Evolutionary conservation across 2,797 vertebrate genomes (phyloP), one percentile per base, ranked within the genome.

Genomic region (Acanthurus tractus): DNA sequence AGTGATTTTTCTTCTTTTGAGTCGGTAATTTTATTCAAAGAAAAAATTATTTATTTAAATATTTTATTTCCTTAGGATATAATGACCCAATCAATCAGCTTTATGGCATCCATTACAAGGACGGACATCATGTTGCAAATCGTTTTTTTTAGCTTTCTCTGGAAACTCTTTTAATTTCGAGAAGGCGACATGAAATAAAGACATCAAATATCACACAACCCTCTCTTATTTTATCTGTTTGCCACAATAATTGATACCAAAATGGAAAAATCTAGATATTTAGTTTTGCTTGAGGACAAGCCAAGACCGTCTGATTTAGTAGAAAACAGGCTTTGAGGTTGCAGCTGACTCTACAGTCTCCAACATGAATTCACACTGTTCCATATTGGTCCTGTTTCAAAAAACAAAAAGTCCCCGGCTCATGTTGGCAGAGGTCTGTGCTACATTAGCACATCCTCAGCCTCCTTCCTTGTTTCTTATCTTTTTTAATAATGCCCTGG

Each of bases 231-330:
- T 64, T 79, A 22, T 69, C 66, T 67, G 59, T 11, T 22, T 17
- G 11, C 25, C 57, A 10, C 2, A 78, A 70, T 59, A 72, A 77
- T 18, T 68, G 48, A 61, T 84, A 1, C 38, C 18, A 55, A 56
- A 82, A 84, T 70, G 20, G 38, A 69, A 84, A 76, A 57, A 7
- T 52, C 5, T 53, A 14, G 71, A 69, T 55, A n/a, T 45, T 17
- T 40, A 42, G 40, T n/a, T n/a, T 61, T 59, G 15, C 44, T 78
- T 65, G 40, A 53, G 49, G 81, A 61, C 40, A 70, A 72, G 57
- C 14, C 56, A 13, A 17, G 53, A 54, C n/a, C 57, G 17, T 76
- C 55, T 79, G 1, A 79, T 63, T 62, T 70, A 57, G 13, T 3
- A 12, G 14, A 20, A 20, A 61, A 78, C 11, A 23, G 57, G 57